A percentile compares a stretch with the other conserved stretches of the same genome.
phyloP scores from a whole-genome alignment of 2,113 vertebrate genomes.

The Scytalopus superciliaris region DNA sequence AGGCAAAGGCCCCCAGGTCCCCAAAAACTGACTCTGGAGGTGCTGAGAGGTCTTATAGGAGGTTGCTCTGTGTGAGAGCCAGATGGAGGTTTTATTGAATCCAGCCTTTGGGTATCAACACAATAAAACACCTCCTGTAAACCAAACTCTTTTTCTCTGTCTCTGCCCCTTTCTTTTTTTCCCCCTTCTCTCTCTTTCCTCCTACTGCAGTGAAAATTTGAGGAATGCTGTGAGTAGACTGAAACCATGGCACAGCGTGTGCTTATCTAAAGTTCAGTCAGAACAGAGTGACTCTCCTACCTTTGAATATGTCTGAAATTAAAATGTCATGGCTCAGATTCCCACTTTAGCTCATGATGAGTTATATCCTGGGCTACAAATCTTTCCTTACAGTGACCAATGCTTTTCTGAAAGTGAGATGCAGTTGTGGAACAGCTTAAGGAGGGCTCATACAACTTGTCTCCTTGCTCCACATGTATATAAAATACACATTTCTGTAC shows the following conservation, averaged over 20 bases:
- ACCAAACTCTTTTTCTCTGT: neutral
- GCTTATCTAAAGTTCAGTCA: slow-evolving; percentile 45
- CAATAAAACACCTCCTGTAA: slow-evolving; percentile 61
- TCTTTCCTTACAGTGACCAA: neutral
- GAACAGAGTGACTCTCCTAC: slow-evolving; percentile 19
- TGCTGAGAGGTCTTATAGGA: neutral
- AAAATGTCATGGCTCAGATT: slow-evolving; percentile 24
- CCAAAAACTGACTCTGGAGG: neutral
- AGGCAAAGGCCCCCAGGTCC: neutral
- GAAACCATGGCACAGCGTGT: neutral
- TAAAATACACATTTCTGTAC: neutral
- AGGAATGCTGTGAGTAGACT: slow-evolving; percentile 49
- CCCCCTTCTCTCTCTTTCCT: neutral
- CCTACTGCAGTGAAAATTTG: slow-evolving; percentile 41
- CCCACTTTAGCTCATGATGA: neutral
- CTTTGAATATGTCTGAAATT: neutral
- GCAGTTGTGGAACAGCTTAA: neutral
- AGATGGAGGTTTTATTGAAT: slow-evolving; percentile 58
- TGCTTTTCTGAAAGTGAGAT: neutral
- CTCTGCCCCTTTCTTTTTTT: neutral
- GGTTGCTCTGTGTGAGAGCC: slow-evolving; percentile 7
- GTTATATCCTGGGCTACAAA: slow-evolving; percentile 6
- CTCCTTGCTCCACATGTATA: rapidly evolving
- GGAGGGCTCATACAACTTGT: rapidly evolving
- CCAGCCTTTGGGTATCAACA: slow-evolving; percentile 36